Conservation (phyloP, 2,797 vertebrate genomes). For the Peromyscus aztecus region DNA sequence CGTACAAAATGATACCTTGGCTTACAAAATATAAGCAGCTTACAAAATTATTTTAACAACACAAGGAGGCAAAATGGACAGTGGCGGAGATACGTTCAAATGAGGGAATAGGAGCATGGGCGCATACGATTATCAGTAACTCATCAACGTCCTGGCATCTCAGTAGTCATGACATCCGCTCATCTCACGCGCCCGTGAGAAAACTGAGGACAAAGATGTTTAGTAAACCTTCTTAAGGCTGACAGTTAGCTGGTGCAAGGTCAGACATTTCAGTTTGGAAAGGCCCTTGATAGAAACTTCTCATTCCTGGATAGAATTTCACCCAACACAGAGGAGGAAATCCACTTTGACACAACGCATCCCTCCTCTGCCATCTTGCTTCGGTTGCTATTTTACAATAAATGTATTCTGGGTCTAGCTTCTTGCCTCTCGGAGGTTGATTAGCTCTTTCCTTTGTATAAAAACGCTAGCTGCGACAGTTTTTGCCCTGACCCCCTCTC, state of each 20-base stretch:
- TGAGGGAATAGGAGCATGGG: background rate
- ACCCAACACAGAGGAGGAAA: background rate
- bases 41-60: background rate
- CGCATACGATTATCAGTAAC: background rate
- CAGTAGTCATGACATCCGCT: constrained; percentile 15
- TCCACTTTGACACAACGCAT: background rate
- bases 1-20: background rate
- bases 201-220: background rate
- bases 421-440: constrained; percentile 27
- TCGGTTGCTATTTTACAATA: constrained; percentile 14
- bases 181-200: constrained; percentile 20
- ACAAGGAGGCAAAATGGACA: background rate
- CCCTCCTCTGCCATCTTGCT: background rate
- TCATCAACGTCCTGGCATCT: background rate
- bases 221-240: background rate
- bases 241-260: background rate
- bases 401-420: constrained; percentile 13
- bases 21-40: background rate
- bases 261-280: constrained; percentile 20
- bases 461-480: constrained; percentile 9
- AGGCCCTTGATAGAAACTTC: background rate
- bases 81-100: background rate
- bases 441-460: constrained; percentile 47
- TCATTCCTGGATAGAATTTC: background rate
- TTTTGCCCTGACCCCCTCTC: background rate